Percentiles rank a stretch among this genome's conserved stretches.
phyloP scores from a whole-genome alignment of 1,140 invertebrate genomes.

The Penaeus japonicus region DNA sequence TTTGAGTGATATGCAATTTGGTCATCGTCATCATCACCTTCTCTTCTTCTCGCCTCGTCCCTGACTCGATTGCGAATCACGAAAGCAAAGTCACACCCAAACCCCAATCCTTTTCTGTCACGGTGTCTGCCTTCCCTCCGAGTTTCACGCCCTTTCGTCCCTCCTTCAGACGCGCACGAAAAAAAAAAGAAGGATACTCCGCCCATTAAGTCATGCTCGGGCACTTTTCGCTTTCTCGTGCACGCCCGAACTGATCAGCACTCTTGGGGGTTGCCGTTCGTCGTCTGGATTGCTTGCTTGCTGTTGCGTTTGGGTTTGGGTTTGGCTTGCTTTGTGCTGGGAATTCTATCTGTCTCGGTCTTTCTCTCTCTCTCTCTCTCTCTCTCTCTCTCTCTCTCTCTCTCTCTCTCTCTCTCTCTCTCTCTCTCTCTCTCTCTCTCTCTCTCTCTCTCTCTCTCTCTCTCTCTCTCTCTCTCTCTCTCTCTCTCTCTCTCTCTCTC shows the following conservation, averaged over 20 bases:
- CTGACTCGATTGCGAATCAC: too few species aligned
- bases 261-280: too few species aligned
- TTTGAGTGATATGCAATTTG: too few species aligned
- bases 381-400: background rate
- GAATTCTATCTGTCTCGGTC: background rate
- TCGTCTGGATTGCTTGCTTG: background rate
- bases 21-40: too few species aligned
- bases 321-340: too few species aligned
- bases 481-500: conserved; percentile 9
- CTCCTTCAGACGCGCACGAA: background rate
- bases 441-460: conserved; percentile 16
- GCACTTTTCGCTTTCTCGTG: background rate
- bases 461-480: conserved; percentile 13
- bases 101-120: too few species aligned
- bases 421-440: background rate
- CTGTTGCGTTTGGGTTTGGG: background rate
- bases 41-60: too few species aligned
- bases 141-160: background rate
- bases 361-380: background rate
- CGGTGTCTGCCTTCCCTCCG: too few species aligned
- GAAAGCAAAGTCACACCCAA: too few species aligned
- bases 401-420: background rate
- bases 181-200: background rate
- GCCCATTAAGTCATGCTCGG: background rate
- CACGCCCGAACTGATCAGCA: background rate